Base-by-base conservation (phyloP, 2,113 vertebrate genomes). In the Lanius ludovicianus region DNA sequence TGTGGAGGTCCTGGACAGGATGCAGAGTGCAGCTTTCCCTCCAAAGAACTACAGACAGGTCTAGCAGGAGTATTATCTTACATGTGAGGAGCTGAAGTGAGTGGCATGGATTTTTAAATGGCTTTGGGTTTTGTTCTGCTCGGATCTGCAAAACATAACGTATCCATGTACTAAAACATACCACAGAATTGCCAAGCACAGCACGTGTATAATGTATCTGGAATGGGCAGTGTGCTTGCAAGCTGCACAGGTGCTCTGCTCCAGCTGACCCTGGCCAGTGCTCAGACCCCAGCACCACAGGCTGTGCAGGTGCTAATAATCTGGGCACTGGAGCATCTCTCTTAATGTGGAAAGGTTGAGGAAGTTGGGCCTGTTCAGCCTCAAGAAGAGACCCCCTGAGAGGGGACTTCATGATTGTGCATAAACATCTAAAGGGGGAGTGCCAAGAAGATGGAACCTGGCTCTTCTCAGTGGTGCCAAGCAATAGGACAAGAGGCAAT, bases 281-380 rank as follows among this genome's bases (percentile, higher is more conserved):
- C 10, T 30, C 47, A 63, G 62, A 8, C 1, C 27, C 31, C 47
- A 44, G 76, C 80, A 63, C 44, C 5, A 21, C 46, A 28, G 35
- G 10, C 24, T 19, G 31, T 1, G 57, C 47, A 15, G 0, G 0
- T 35, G 67, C 76, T 23, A 7, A 31, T 41, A 20, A 7, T 25
- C 44, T 65, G 50, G 42, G 42, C 30, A 41, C 23, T 17, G 52
- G 31, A 50, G 31, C 35, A 20, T 50, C 44, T 25, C 37, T 65
- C 20, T 42, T 35, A 35, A 35, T 1, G 10, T 31, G 70, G 52
- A 57, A 49, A 31, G 16, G 15, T 21, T 67, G 70, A 76, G 42
- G 42, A 42, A 42, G 13, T 41, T 65, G 39, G 57, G 17, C 11
- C 11, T 55, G 18, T 55, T 73, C 69, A 74, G 41, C 28, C 59